Percentiles rank a stretch among this genome's conserved stretches.
phyloP scores from a whole-genome alignment of 2,797 vertebrate species.

The Galagoides demidoff region DNA sequence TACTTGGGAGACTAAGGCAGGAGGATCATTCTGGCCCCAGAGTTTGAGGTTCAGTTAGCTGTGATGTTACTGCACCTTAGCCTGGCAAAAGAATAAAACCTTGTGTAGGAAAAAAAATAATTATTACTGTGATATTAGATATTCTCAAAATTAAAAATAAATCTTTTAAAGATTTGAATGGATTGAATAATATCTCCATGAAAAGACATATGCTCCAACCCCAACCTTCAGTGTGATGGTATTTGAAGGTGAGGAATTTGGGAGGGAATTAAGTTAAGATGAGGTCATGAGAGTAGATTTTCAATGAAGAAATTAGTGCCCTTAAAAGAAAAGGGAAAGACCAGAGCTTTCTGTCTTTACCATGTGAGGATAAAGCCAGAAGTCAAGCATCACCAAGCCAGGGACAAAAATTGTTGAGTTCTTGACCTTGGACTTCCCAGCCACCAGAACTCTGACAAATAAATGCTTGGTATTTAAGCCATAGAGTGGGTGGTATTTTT shows the following conservation, averaged over 20 bases:
- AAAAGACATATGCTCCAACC: neutral
- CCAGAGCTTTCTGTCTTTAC: neutral
- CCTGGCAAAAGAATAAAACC: neutral
- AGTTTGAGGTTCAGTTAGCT: neutral
- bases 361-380: neutral
- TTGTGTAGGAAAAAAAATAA: neutral
- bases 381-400: neutral
- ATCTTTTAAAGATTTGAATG: neutral
- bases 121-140: neutral
- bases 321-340: neutral
- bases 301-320: neutral
- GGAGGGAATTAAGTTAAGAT: neutral
- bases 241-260: neutral
- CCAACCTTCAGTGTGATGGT: neutral
- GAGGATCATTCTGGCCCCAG: neutral
- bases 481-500: neutral
- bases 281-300: neutral
- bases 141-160: neutral
- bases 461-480: neutral
- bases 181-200: neutral
- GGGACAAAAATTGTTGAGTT: neutral
- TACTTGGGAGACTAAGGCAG: neutral
- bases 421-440: neutral
- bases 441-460: neutral
- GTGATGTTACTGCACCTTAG: neutral